A percentile compares a stretch with the other conserved stretches of the same genome.
phyloP scores from a whole-genome alignment of 2,797 vertebrate species.

The Nasua narica region DNA sequence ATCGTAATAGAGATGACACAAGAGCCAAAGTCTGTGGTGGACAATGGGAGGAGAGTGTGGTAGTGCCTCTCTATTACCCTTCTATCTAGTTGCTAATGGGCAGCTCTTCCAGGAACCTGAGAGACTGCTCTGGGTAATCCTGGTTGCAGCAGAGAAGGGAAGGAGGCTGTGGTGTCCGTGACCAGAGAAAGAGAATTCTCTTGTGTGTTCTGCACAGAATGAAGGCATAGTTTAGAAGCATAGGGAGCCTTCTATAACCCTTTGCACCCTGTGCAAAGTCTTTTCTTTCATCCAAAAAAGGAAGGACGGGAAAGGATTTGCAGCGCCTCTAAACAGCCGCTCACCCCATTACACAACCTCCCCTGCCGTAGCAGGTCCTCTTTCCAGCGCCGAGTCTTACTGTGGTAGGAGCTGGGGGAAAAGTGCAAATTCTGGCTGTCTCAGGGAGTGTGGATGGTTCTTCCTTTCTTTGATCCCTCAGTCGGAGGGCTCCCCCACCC shows the following conservation, averaged over 20 bases:
- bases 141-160: background rate
- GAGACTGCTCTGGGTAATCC: background rate
- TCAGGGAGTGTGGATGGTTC: background rate
- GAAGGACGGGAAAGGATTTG: background rate
- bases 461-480: background rate
- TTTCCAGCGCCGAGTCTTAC: background rate
- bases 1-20: background rate
- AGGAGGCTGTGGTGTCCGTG: background rate
- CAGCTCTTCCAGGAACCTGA: background rate
- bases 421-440: background rate
- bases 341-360: background rate
- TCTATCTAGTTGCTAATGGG: background rate
- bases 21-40: background rate
- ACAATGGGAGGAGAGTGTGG: background rate
- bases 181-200: background rate
- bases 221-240: background rate
- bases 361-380: background rate
- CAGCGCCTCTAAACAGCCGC: background rate
- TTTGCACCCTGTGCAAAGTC: background rate
- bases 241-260: background rate
- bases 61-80: background rate
- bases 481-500: background rate
- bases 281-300: conserved; percentile 10
- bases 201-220: background rate
- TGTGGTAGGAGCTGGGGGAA: background rate